Evolutionary conservation across 2,113 vertebrate species (phyloP), one percentile per base, ranked within the genome.

Genomic region (Gambusia holbrooki): DNA sequence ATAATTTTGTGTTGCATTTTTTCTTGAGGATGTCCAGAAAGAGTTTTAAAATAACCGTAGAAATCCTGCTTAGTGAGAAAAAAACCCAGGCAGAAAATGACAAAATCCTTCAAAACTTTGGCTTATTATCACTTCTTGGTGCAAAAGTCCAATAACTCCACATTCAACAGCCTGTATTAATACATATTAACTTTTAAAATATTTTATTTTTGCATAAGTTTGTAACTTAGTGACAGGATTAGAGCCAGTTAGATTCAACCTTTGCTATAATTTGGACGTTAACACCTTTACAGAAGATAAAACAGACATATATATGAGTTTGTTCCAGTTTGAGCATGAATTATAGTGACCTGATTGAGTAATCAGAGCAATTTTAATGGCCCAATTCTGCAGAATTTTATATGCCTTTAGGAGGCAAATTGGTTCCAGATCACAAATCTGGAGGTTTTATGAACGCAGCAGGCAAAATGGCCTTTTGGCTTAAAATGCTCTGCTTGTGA

Each of bases 381-480:
- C 29, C 54, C 15, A 22, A 28, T 22, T 69, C 64, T 67, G 67
- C 37, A 66, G 76, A 78, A 27, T 74, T 71, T 63, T 35, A 40
- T 35, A 40, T 51, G 22, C 32, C 61, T 66, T 14, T 12, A 69
- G 40, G 62, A 65, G 62, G n/a, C 6, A 86, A 75, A 65, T 74
- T 14, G 54, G 19, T 79, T 84, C 62, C 51, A 67, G 67, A 73
- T 76, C 66, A 45, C 37, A 81, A 54, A 77, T 67, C 30, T 17
- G 14, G 14, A 28, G 8, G 9, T 79, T 76, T 74, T 69, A 65
- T 72, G 51, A 80, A 73, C 58, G 45, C 35, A 67, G 64, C 35
- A 71, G 54, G 45, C 62, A 48, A 82, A 77, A 58, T 68, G 71
- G 40, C 79, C 76, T 64, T 78, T 62, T 76, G 40, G 74, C 42